A percentile compares a stretch with the other conserved stretches of the same genome.
phyloP scores from a whole-genome alignment of 2,888 invertebrate species.

The Spilarctia lutea region DNA sequence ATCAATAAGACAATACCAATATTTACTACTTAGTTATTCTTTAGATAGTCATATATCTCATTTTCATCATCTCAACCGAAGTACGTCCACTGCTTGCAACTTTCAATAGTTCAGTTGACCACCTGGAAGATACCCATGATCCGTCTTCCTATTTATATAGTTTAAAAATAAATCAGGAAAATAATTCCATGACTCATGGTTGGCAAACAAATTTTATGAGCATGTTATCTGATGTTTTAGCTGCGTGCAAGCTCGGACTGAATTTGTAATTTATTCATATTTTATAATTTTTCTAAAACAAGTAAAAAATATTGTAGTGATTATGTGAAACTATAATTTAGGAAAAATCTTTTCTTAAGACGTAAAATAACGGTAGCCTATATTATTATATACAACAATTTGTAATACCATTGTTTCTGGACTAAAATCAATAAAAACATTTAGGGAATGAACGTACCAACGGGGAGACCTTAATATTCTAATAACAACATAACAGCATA shows the following conservation, averaged over 20 bases:
- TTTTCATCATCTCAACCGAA: too few relatives aligned
- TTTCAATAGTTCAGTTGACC: too few relatives aligned
- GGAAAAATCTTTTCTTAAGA: not conserved
- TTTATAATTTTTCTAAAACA: too few relatives aligned
- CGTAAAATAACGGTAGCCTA: not conserved
- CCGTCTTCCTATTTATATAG: not conserved
- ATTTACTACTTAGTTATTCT: not conserved
- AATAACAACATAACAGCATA: slow-evolving; percentile 8
- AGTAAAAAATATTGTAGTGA: too few relatives aligned
- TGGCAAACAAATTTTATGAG: not conserved
- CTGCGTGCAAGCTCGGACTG: not conserved
- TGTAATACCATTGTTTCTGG: not conserved
- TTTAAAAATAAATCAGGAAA: not conserved
- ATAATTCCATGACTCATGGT: not conserved
- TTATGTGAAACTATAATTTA: too few relatives aligned
- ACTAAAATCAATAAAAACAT: not conserved
- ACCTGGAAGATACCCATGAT: too few relatives aligned
- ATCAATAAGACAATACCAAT: too few relatives aligned
- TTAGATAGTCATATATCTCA: not conserved
- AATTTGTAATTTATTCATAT: not conserved
- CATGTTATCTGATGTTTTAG: not conserved
- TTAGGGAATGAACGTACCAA: not conserved
- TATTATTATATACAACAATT: not conserved
- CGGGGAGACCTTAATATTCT: not conserved
- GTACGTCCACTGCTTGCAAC: too few relatives aligned